Evolutionary conservation across 2,113 vertebrate species (phyloP).

Genomic region (Suricata suricatta): DNA sequence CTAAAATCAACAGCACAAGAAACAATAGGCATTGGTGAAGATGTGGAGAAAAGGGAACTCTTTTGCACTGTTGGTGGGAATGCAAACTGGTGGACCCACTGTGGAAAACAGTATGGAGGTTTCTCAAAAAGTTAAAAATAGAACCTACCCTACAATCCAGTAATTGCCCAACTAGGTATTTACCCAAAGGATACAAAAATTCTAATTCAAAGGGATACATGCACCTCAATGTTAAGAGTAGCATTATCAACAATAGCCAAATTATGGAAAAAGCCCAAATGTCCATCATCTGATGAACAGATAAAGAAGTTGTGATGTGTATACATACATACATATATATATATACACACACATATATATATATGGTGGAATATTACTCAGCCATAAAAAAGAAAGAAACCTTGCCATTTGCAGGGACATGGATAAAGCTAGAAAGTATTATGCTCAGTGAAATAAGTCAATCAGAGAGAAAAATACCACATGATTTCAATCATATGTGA

Average conservation of each 20-base stretch:
- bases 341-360: too few relatives aligned
- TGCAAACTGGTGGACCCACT: too few relatives aligned
- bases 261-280: not conserved
- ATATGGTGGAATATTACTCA: not conserved
- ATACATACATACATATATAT: too few relatives aligned
- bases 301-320: not conserved
- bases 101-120: too few relatives aligned
- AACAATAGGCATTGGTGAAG: too few relatives aligned
- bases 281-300: not conserved
- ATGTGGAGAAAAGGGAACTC: too few relatives aligned
- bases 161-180: not conserved
- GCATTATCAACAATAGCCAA: not conserved
- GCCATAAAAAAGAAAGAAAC: not conserved
- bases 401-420: not conserved
- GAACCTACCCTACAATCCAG: not conserved
- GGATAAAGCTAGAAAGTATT: not conserved
- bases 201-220: not conserved
- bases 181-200: not conserved
- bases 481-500: not conserved
- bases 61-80: too few relatives aligned
- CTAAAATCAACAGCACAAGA: too few relatives aligned
- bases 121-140: too few relatives aligned
- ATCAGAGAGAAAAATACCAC: not conserved
- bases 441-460: not conserved
- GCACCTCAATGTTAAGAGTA: not conserved